Conservation (phyloP, 2,113 vertebrate genomes). For the Scortum barcoo region DNA sequence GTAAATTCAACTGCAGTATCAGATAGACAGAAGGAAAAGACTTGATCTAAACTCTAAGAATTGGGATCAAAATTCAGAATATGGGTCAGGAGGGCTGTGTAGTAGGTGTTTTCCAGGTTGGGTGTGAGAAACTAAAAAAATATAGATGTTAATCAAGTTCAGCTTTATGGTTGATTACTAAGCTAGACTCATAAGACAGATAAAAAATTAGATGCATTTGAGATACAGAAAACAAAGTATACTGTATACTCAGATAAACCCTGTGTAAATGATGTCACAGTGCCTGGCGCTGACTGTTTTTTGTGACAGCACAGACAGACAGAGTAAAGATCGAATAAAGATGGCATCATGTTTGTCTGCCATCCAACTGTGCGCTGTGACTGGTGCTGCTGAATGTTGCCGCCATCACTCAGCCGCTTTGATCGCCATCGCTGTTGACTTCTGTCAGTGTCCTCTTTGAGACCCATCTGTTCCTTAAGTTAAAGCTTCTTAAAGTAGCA, state of each 20-base stretch:
- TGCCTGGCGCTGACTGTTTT: conserved; percentile 13
- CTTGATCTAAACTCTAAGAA: too few relatives aligned
- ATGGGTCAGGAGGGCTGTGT: too few relatives aligned
- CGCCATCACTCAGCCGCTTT: conserved; percentile 8
- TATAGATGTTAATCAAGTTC: too few relatives aligned
- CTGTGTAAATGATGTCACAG: neutral
- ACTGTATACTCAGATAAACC: neutral
- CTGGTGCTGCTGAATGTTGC: conserved; percentile 30
- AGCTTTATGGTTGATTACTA: too few relatives aligned
- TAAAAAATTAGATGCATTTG: neutral
- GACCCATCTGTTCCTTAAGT: conserved; percentile 42
- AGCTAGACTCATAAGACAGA: too few relatives aligned
- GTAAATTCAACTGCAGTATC: too few relatives aligned
- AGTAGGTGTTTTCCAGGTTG: too few relatives aligned
- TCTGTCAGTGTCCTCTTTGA: conserved; percentile 45
- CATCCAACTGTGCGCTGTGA: conserved; percentile 13
- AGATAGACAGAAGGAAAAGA: too few relatives aligned
- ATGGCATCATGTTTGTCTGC: conserved; percentile 23
- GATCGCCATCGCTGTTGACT: conserved; percentile 4
- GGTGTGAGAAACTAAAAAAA: too few relatives aligned
- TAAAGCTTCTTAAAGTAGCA: neutral
- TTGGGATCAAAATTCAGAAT: too few relatives aligned
- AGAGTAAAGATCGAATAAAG: conserved; percentile 5
- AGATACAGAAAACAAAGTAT: neutral
- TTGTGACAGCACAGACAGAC: conserved; percentile 22